Evolutionary conservation across 2,888 invertebrate genomes (phyloP).

Genomic region (Lathronympha strigana): DNA sequence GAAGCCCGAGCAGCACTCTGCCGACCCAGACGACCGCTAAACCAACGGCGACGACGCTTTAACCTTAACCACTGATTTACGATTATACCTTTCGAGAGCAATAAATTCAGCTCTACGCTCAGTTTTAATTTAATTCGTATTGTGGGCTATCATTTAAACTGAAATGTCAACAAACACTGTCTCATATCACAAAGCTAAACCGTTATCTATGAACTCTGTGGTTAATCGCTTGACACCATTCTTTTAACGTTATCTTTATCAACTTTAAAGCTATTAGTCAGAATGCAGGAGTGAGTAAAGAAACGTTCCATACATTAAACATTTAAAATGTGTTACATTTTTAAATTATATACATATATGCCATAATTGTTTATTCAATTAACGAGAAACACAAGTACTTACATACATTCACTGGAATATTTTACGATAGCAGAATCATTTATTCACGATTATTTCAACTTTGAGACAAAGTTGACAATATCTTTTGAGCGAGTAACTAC

Average conservation of each 20-base stretch:
- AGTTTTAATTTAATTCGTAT: background rate
- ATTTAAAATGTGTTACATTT: too few species aligned
- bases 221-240: slow-evolving; percentile 38
- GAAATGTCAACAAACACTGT: slow-evolving; percentile 17
- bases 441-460: too few species aligned
- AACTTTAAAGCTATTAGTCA: slow-evolving; percentile 46
- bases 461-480: too few species aligned
- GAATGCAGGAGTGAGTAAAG: slow-evolving; percentile 46
- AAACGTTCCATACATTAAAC: background rate
- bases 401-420: too few species aligned
- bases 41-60: slow-evolving; percentile 32
- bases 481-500: too few species aligned
- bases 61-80: slow-evolving; percentile 29
- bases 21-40: slow-evolving; percentile 48
- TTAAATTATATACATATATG: too few species aligned
- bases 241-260: slow-evolving; percentile 51
- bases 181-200: background rate
- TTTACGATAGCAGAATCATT: too few species aligned
- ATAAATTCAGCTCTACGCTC: background rate
- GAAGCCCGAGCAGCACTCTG: slow-evolving; percentile 40
- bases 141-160: slow-evolving; percentile 6
- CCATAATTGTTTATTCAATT: too few species aligned
- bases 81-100: background rate
- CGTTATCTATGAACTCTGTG: slow-evolving; percentile 22
- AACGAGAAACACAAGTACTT: too few species aligned